phyloP scores from a whole-genome alignment of 2,797 vertebrate species.

The Neomorphus geoffroyi region DNA sequence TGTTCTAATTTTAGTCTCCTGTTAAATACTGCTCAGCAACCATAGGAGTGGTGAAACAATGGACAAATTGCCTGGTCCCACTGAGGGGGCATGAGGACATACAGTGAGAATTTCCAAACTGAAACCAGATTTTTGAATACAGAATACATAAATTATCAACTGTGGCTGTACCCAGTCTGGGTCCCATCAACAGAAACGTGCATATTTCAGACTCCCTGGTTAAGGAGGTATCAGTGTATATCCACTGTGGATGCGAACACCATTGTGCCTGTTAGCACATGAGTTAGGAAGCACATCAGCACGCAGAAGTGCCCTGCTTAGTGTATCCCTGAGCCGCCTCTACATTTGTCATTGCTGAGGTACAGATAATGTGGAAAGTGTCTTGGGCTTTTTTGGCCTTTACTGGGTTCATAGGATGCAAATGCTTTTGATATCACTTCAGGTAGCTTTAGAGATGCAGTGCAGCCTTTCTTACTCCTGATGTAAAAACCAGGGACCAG shows the following conservation, averaged over 20 bases:
- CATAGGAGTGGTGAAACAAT: neutral
- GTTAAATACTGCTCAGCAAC: neutral
- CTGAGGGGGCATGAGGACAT: neutral
- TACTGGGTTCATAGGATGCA: neutral
- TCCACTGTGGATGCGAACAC: neutral
- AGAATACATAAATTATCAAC: neutral
- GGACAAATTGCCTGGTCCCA: neutral
- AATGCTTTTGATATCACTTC: neutral
- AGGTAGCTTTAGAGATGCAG: neutral
- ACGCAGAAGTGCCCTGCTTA: neutral
- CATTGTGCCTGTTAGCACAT: fast-evolving
- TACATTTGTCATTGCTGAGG: neutral
- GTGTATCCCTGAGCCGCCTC: neutral
- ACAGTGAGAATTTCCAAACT: neutral
- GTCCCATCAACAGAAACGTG: neutral
- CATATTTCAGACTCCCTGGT: neutral
- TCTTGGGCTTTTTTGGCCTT: neutral
- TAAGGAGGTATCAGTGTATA: neutral
- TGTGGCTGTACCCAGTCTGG: neutral
- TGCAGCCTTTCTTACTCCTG: neutral
- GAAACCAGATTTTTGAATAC: neutral
- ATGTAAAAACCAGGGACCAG: neutral
- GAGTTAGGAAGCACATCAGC: neutral
- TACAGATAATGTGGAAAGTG: neutral
- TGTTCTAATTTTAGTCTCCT: neutral